Percentiles rank a stretch among this genome's conserved stretches.
These are phyloP conservation scores for Antigone vipio DNA, from an alignment of 2,113 vertebrate genomes.

Conservation along the genomic window DNA sequence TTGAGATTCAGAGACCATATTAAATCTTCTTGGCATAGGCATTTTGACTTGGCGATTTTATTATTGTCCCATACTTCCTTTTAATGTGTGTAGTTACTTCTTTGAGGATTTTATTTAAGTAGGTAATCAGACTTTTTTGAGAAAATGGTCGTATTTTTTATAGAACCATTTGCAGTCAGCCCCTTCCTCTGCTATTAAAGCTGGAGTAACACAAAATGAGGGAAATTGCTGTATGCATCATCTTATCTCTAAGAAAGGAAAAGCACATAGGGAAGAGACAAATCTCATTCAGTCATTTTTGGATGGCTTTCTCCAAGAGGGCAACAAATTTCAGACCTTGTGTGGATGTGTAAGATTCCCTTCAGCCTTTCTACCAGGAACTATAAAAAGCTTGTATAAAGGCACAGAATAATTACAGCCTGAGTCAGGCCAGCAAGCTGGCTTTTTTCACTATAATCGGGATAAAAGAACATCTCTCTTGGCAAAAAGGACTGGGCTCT, in stretches of 20 bases:
- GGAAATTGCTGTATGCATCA: background rate
- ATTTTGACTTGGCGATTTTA: background rate
- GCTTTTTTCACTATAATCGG: constrained; percentile 5
- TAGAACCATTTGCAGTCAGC: background rate
- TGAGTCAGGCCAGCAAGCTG: constrained; percentile 8
- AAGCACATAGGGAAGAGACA: background rate
- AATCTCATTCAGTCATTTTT: background rate
- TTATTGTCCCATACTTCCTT: background rate
- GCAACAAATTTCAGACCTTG: background rate
- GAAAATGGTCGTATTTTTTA: background rate
- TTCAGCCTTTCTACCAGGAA: constrained; percentile 18
- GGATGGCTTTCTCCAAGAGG: background rate
- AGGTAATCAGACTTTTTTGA: background rate
- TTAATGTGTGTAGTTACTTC: background rate
- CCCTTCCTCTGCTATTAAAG: background rate
- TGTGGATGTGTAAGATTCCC: background rate
- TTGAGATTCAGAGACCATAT: background rate
- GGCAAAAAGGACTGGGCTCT: background rate
- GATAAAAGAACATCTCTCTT: constrained; percentile 27
- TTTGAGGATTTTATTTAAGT: background rate
- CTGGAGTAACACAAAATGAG: background rate
- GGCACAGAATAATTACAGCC: constrained; percentile 6
- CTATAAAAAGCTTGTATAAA: constrained; percentile 24
- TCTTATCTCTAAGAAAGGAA: background rate
- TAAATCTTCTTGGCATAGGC: background rate